These are phyloP conservation scores for Desmophyllum pertusum DNA, from an alignment of 92 coral and sea anemone species.

Conservation along the genomic window DNA sequence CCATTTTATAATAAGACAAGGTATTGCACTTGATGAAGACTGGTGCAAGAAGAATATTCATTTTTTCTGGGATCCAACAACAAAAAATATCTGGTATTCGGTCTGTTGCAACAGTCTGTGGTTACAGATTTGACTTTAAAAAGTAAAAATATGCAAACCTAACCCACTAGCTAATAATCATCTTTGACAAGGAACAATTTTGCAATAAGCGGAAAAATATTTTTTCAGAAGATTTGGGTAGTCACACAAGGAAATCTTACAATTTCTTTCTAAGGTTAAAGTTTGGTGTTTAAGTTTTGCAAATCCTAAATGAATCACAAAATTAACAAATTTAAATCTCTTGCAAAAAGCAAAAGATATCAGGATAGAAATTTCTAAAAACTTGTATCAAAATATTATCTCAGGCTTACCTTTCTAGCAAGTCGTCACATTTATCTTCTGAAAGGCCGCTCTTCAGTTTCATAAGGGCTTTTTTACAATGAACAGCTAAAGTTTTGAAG, in stretches of 20 bases:
- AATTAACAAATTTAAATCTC: not conserved
- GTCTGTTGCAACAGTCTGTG: no score
- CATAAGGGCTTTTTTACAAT: constrained; percentile 70
- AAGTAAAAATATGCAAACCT: no score
- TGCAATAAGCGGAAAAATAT: no score
- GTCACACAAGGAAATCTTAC: not conserved
- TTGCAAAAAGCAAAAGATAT: not conserved
- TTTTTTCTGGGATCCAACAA: no score
- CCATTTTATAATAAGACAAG: not conserved
- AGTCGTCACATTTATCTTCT: constrained; percentile 48
- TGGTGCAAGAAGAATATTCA: no score
- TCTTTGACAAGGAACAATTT: no score
- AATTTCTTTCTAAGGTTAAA: no score
- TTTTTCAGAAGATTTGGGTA: no score
- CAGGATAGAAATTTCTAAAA: not conserved
- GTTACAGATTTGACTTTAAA: no score
- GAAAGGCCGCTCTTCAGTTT: constrained; percentile 48
- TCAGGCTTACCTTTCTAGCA: constrained; percentile 37
- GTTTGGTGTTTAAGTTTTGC: not conserved
- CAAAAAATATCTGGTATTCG: no score
- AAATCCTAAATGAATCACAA: not conserved
- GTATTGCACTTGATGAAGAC: no score
- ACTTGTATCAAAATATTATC: not conserved
- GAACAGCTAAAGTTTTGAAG: constrained; percentile 75
- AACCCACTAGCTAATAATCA: no score